Percentiles rank a stretch among this genome's conserved stretches.
Evolutionary conservation across 2,113 vertebrate genomes (phyloP).

Genomic region (Daphoenositta chrysoptera): DNA sequence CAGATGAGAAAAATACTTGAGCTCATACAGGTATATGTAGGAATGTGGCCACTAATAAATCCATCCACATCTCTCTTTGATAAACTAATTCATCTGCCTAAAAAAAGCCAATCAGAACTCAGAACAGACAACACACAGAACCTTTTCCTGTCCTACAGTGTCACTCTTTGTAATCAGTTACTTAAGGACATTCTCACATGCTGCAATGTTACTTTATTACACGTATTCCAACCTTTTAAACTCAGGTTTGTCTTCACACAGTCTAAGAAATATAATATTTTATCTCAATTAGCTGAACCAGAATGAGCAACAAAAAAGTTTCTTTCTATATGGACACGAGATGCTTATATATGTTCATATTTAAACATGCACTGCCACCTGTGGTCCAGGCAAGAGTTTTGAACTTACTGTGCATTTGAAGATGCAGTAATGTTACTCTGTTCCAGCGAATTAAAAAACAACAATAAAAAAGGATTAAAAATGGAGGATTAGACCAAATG

Average conservation of each 20-base stretch:
- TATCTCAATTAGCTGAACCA: background rate
- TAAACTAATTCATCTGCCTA: background rate
- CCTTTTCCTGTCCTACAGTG: background rate
- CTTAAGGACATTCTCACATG: background rate
- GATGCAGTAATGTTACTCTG: background rate
- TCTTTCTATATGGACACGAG: background rate
- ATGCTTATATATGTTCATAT: background rate
- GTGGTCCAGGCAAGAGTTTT: background rate
- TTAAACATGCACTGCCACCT: slow-evolving; percentile 28
- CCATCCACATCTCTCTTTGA: background rate
- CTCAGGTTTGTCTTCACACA: background rate
- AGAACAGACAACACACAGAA: background rate
- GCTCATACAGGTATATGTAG: background rate
- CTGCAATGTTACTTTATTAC: background rate
- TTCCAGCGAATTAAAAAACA: background rate
- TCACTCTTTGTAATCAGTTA: background rate
- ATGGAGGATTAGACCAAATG: background rate
- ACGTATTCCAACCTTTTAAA: background rate
- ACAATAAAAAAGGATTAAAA: background rate
- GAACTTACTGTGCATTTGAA: background rate
- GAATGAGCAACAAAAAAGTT: background rate
- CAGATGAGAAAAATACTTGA: background rate
- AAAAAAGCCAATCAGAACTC: background rate
- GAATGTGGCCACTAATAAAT: background rate
- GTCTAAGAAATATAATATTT: background rate